These are phyloP conservation scores for Brachyalestes nurse DNA, from an alignment of 2,797 vertebrate species.

Conservation along the genomic window DNA sequence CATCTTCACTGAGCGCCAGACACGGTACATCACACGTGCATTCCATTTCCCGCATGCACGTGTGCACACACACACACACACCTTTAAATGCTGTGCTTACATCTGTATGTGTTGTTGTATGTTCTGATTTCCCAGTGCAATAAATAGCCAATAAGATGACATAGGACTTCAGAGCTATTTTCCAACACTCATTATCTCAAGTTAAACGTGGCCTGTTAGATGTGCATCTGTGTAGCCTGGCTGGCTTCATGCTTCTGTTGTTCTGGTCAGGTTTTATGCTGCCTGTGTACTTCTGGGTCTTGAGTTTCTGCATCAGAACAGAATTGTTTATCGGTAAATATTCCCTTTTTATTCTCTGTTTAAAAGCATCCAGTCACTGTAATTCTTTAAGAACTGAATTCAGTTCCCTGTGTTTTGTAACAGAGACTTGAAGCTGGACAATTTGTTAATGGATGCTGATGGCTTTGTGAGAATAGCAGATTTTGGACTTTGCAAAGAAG, in stretches of 20 bases:
- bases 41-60: neutral
- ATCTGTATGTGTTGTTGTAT: neutral
- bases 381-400: neutral
- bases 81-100: neutral
- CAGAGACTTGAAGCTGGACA: constrained; percentile 93
- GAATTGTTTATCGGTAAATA: constrained; percentile 91
- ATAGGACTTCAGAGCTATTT: too few relatives aligned
- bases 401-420: constrained; percentile 14
- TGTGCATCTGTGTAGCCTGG: neutral
- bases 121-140: too few relatives aligned
- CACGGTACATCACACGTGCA: constrained; percentile 71
- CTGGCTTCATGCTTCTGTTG: neutral
- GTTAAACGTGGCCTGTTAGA: neutral
- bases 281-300: constrained; percentile 93
- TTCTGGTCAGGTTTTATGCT: constrained; percentile 85
- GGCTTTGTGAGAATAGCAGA: constrained; percentile 93
- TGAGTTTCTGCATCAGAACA: constrained; percentile 92
- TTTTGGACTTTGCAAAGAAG: constrained; percentile 93
- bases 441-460: constrained; percentile 91
- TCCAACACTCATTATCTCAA: neutral
- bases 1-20: constrained; percentile 85
- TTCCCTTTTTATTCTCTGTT: neutral
- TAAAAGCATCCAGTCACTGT: neutral
- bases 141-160: too few relatives aligned
- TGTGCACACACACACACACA: neutral